Base-by-base conservation (phyloP, 2,888 invertebrate genomes). In the Danaus chrysippus region DNA sequence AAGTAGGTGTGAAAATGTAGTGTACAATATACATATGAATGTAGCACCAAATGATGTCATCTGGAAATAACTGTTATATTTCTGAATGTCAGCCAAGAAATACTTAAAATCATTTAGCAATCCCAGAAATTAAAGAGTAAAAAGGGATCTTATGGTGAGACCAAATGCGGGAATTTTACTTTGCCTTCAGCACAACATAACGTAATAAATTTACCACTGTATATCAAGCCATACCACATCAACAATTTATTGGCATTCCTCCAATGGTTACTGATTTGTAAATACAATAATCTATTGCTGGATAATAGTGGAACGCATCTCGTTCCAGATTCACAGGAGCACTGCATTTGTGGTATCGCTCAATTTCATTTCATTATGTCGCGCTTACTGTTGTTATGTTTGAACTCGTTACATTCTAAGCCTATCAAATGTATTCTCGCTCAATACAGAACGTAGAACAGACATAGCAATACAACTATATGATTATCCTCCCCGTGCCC, bases 121-220 rank as follows among this genome's bases (percentile, higher is more conserved):
- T 58, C 73, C 68, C 70, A 71, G 41, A 23, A 23, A 63, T 68
- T 70, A 73, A 69, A 67, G 71, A 71, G 64, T 59, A 57, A 56
- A 72, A 64, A 68, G 74, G 74, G 69, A 1, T 74, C 72, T 70
- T 71, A 71, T 68, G 73, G 70, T 61, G 73, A 68, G 13, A 42
- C 65, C 65, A 73, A 68, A 72, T 69, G 72, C 65, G 57, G 66
- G 72, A 74, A 73, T 74, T 73, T 71, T 59, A 76, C 73, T 72
- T 76, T 68, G 42, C 74, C 74, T 65, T 56, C 69, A 60, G 73
- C 73, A 68, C 74, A 74, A 71, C 58, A 54, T 44, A 61, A 61
- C 57, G 54, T 57, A 44, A 54, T 54, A 61, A 54, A 61, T 56
- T 58, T 43, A 59, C 57, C 57, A 44, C 19, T 46, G 59, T 59